A percentile compares a stretch with the other conserved stretches of the same genome.
Conservation (phyloP, 2,113 vertebrate genomes). For the Scalopus aquaticus region DNA sequence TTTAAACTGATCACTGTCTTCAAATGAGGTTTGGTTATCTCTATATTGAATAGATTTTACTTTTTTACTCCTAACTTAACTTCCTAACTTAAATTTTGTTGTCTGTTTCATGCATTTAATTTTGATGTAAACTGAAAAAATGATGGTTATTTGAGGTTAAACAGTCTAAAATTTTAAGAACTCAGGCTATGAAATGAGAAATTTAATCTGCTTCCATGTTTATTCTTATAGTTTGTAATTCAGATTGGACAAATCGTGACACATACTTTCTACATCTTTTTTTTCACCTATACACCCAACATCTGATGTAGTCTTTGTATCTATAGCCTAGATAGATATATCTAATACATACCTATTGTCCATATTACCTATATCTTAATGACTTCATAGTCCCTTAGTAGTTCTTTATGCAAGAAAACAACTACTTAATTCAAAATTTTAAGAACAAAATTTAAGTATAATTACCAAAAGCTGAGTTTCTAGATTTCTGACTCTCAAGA, state of each 20-base stretch:
- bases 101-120: neutral
- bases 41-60: neutral
- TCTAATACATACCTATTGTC: too few relatives aligned
- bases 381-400: neutral
- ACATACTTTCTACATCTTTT: neutral
- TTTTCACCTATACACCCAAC: neutral
- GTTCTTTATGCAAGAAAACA: neutral
- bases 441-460: neutral
- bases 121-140: conserved; percentile 34
- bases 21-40: neutral
- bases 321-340: neutral
- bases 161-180: neutral
- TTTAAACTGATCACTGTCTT: neutral
- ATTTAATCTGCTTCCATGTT: neutral
- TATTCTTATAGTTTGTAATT: neutral
- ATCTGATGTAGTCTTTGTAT: neutral
- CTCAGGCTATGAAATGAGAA: neutral
- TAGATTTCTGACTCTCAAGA: neutral
- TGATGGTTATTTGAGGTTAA: neutral
- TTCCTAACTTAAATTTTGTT: neutral
- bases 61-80: neutral
- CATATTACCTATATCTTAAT: neutral
- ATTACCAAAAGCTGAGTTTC: neutral
- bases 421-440: neutral
- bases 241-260: neutral